Evolutionary conservation across 2,888 invertebrate genomes (phyloP).

Genomic region (Girardia tigrina): DNA sequence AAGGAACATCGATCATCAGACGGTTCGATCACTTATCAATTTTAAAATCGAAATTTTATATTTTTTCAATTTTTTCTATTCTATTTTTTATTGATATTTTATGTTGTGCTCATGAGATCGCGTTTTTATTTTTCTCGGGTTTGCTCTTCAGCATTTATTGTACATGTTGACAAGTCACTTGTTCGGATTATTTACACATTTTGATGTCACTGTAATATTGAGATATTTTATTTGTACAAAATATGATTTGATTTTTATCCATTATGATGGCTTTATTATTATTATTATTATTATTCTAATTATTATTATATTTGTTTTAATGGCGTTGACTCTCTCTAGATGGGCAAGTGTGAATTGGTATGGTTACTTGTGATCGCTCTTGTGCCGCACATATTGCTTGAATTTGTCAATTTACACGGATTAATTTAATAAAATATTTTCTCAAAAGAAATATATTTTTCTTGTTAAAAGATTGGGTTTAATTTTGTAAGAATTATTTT

Average conservation of each 20-base stretch:
- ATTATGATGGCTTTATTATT: neutral
- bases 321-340: too few species aligned
- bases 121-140: neutral
- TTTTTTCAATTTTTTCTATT: neutral
- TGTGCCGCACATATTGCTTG: neutral
- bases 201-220: neutral
- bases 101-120: neutral
- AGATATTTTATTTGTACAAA: neutral
- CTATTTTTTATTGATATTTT: neutral
- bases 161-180: neutral
- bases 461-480: too few species aligned
- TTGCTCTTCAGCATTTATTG: neutral
- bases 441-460: neutral
- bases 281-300: neutral
- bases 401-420: neutral
- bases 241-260: neutral
- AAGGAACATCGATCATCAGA: neutral
- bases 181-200: neutral
- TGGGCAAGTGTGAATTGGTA: too few species aligned
- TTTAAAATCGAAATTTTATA: neutral
- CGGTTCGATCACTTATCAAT: neutral
- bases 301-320: neutral
- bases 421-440: neutral
- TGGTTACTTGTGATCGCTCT: neutral
- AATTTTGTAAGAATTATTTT: too few species aligned